phyloP scores from a whole-genome alignment of 2,113 vertebrate species.

The Dunckerocampus dactyliophorus region DNA sequence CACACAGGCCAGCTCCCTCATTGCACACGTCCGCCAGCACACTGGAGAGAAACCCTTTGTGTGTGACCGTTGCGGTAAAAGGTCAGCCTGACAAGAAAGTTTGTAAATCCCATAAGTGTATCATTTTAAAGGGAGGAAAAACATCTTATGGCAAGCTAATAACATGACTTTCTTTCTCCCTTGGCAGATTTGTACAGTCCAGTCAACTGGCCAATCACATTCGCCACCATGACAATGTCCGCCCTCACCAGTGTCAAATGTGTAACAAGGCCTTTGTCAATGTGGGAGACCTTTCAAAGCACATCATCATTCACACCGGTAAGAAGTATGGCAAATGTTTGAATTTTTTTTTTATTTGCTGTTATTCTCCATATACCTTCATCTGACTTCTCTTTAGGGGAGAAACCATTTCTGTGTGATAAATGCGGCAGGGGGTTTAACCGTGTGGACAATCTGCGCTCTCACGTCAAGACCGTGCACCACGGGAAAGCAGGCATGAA shows the following conservation, averaged over 20 bases:
- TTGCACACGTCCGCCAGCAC: constrained; percentile 95
- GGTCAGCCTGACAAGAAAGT: constrained; percentile 66
- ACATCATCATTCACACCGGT: constrained; percentile 98
- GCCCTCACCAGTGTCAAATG: constrained; percentile 92
- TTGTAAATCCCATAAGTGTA: background rate
- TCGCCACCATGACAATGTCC: constrained; percentile 96
- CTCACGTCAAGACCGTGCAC: constrained; percentile 95
- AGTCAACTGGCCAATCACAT: constrained; percentile 98
- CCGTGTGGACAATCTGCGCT: constrained; percentile 95
- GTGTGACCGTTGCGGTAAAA: constrained; percentile 96
- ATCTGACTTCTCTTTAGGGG: constrained; percentile 70
- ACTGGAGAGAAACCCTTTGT: constrained; percentile 98
- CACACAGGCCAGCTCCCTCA: constrained; percentile 96
- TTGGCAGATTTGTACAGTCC: constrained; percentile 89
- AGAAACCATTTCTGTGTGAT: constrained; percentile 95
- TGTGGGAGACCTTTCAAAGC: constrained; percentile 94
- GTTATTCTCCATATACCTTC: background rate
- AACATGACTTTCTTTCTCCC: constrained; percentile 5
- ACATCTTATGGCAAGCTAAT: background rate
- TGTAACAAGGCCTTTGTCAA: constrained; percentile 98
- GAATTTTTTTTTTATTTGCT: background rate
- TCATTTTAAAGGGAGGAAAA: no score
- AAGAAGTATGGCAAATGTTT: constrained; percentile 1
- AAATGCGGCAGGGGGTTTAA: constrained; percentile 96
- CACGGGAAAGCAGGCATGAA: constrained; percentile 95